A percentile compares a stretch with the other conserved stretches of the same genome.
Conservation (phyloP, 2,888 invertebrate species). For the Acronicta psi region DNA sequence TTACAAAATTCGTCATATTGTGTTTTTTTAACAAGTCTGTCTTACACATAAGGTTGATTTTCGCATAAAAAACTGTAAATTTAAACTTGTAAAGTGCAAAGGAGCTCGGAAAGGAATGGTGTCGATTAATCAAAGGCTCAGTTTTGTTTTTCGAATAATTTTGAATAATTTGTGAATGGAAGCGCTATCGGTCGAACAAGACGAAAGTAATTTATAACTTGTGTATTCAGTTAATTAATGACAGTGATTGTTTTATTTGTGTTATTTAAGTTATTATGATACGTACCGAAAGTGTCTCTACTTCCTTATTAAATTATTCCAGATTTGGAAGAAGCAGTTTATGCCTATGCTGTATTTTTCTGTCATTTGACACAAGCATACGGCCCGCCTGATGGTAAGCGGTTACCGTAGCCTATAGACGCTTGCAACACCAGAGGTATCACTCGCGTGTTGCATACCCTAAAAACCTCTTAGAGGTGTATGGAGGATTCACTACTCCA, state of each 20-base stretch:
- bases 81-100: conserved; percentile 56
- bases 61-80: conserved; percentile 31
- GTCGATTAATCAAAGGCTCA: conserved; percentile 73
- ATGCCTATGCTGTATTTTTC: too few relatives aligned
- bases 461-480: too few relatives aligned
- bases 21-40: conserved; percentile 30
- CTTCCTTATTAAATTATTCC: conserved; percentile 45
- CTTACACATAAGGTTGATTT: conserved; percentile 46
- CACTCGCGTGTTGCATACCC: too few relatives aligned
- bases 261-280: conserved; percentile 63
- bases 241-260: conserved; percentile 68
- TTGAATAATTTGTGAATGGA: conserved; percentile 83
- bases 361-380: too few relatives aligned
- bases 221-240: conserved; percentile 77
- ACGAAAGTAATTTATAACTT: conserved; percentile 75
- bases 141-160: conserved; percentile 77
- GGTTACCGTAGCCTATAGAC: too few relatives aligned
- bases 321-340: conserved; percentile 16
- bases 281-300: conserved; percentile 44
- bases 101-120: conserved; percentile 69
- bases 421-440: too few relatives aligned
- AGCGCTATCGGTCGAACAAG: conserved; percentile 70
- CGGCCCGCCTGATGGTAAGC: too few relatives aligned
- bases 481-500: too few relatives aligned
- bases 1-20: conserved; percentile 31